Conservation (phyloP, 2,113 vertebrate genomes). For the Carollia perspicillata region DNA sequence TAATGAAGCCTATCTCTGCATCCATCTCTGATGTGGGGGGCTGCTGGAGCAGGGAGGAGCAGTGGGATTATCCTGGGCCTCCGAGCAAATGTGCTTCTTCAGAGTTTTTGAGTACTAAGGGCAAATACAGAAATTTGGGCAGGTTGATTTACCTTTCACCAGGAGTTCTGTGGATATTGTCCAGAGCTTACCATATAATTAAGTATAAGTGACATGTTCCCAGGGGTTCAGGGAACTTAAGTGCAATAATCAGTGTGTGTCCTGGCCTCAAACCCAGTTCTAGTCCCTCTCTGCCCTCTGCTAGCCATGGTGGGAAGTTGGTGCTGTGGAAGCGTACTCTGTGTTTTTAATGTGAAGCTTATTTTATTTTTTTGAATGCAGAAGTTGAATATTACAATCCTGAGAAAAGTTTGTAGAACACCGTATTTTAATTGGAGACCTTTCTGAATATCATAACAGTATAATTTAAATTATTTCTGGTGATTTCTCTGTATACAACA, state of each 20-base stretch:
- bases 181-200: not conserved
- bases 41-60: not conserved
- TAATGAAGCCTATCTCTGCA: not conserved
- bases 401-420: slow-evolving; percentile 19
- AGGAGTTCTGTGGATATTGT: not conserved
- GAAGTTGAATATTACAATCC: not conserved
- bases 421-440: slow-evolving; percentile 30
- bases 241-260: not conserved
- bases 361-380: slow-evolving; percentile 31
- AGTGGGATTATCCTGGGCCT: not conserved
- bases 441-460: not conserved
- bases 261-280: not conserved
- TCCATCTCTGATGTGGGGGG: not conserved
- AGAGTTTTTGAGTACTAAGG: not conserved
- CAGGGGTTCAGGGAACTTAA: not conserved
- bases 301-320: not conserved
- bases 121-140: not conserved
- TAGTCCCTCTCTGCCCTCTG: not conserved
- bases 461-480: slow-evolving; percentile 40
- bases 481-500: slow-evolving; percentile 33
- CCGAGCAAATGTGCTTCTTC: not conserved
- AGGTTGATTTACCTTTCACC: not conserved
- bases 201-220: not conserved
- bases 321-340: not conserved
- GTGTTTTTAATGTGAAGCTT: not conserved